Evolutionary conservation across 2,113 vertebrate genomes (phyloP).

Genomic region (Charadrius vociferus): DNA sequence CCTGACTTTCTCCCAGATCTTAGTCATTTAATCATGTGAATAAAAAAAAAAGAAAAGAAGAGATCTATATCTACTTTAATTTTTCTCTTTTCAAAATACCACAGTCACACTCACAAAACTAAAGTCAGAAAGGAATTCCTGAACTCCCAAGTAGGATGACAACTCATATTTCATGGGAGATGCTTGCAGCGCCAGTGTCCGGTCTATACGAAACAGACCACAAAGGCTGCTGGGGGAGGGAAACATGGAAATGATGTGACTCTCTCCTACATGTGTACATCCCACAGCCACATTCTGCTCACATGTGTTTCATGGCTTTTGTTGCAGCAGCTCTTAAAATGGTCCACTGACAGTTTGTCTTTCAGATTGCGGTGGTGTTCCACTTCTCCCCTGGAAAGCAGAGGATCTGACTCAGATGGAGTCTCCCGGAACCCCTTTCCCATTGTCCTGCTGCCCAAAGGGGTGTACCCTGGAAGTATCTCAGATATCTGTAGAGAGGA

Average conservation of each 20-base stretch:
- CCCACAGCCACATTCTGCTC: neutral
- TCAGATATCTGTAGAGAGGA: neutral
- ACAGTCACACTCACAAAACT: neutral
- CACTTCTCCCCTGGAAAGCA: neutral
- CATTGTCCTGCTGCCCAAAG: neutral
- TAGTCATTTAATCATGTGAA: neutral
- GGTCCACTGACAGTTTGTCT: neutral
- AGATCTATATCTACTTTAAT: neutral
- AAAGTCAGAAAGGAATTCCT: neutral
- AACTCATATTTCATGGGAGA: neutral
- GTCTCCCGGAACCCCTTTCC: neutral
- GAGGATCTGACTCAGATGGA: neutral
- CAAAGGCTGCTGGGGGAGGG: neutral
- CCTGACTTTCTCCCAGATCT: neutral
- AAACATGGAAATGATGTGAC: neutral
- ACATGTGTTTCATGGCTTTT: neutral
- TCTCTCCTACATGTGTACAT: neutral
- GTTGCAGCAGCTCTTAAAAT: neutral
- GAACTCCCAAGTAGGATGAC: neutral
- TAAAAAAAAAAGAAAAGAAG: neutral
- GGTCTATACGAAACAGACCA: neutral
- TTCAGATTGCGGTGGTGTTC: neutral
- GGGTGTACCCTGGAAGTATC: neutral
- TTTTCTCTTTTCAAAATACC: neutral
- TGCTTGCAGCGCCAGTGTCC: neutral